Evolutionary conservation across 1,140 invertebrate genomes (phyloP).

Genomic region (Achatina immaculata): DNA sequence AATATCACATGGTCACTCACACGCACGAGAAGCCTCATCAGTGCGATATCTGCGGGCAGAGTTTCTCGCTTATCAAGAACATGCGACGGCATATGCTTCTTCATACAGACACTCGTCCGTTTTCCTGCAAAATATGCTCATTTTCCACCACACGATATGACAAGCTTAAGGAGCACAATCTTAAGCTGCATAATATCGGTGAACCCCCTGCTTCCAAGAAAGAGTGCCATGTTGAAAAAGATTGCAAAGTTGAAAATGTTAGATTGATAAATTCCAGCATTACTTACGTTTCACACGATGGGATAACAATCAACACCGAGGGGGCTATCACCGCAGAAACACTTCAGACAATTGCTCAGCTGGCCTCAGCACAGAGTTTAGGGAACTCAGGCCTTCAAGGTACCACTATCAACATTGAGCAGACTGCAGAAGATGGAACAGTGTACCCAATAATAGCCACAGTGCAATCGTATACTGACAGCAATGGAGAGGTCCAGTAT

Average conservation of each 20-base stretch:
- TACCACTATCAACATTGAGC: slow-evolving; percentile 22
- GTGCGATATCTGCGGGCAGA: slow-evolving; percentile 76
- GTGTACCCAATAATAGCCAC: slow-evolving; percentile 39
- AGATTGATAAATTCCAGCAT: slow-evolving; percentile 25
- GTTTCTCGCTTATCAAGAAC: slow-evolving; percentile 66
- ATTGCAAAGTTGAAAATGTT: neutral
- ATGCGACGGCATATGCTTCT: slow-evolving; percentile 64
- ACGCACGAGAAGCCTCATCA: slow-evolving; percentile 77
- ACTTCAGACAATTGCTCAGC: slow-evolving; percentile 41
- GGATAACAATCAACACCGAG: slow-evolving; percentile 39
- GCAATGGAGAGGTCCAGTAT: slow-evolving; percentile 28
- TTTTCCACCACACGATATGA: slow-evolving; percentile 74
- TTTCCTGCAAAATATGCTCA: slow-evolving; percentile 70
- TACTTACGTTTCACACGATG: slow-evolving; percentile 29
- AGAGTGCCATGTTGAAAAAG: neutral
- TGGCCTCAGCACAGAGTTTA: slow-evolving; percentile 33
- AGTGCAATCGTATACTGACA: slow-evolving; percentile 42
- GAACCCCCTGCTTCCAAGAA: slow-evolving; percentile 46
- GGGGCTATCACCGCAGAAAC: slow-evolving; percentile 40
- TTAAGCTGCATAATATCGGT: slow-evolving; percentile 61
- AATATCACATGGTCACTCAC: slow-evolving; percentile 73
- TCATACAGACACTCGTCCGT: slow-evolving; percentile 55
- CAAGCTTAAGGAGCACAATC: slow-evolving; percentile 74
- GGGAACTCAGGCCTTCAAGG: neutral
- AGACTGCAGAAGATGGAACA: slow-evolving; percentile 5